These are phyloP conservation scores for Geotrypetes seraphini DNA, from an alignment of 2,797 vertebrate species.

Conservation along the genomic window DNA sequence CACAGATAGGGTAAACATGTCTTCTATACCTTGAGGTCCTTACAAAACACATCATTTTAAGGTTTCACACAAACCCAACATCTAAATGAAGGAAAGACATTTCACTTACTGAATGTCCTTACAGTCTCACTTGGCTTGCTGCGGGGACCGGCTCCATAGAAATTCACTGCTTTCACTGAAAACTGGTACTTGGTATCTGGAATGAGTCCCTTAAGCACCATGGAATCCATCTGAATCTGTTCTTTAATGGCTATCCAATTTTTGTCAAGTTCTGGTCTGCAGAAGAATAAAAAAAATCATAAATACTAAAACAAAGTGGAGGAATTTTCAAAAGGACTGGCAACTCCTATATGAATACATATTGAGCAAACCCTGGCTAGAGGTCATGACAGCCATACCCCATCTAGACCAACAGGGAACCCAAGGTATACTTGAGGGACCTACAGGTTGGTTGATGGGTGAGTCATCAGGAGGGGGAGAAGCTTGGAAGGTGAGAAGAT, in stretches of 20 bases:
- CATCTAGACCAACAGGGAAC: no score
- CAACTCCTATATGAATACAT: no score
- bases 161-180: constrained; percentile 70
- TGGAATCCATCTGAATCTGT: constrained; percentile 76
- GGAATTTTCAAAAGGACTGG: no score
- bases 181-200: constrained; percentile 86
- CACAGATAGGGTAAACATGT: no score
- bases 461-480: no score
- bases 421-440: no score
- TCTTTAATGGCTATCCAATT: constrained; percentile 84
- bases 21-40: no score
- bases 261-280: constrained; percentile 81
- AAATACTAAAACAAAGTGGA: constrained; percentile 16
- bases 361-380: no score
- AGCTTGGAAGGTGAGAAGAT: no score
- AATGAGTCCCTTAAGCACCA: constrained; percentile 82
- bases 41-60: no score
- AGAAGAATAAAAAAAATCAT: constrained; percentile 21
- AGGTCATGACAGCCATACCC: no score
- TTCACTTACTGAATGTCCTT: constrained; percentile 71
- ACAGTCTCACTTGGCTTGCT: constrained; percentile 64
- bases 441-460: no score
- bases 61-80: not conserved
- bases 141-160: constrained; percentile 65
- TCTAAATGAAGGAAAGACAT: not conserved